These are phyloP conservation scores for Actinostola sp. DNA, from an alignment of 92 coral and sea anemone genomes.

Conservation along the genomic window DNA sequence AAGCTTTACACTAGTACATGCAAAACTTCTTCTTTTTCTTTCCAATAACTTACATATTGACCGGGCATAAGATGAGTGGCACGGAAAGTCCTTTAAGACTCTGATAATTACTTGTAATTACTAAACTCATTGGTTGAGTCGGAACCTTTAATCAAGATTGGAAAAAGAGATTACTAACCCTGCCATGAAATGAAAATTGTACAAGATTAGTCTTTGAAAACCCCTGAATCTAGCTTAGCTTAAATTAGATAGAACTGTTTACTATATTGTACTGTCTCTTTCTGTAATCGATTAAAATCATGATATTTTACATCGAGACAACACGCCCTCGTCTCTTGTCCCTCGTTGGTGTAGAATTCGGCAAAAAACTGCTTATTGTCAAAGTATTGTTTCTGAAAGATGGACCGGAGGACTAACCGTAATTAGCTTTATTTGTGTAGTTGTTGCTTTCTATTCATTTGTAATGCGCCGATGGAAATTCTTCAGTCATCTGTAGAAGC, in stretches of 20 bases:
- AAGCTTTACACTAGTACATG: too few species aligned
- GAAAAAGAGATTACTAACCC: conserved; percentile 45
- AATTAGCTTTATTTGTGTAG: conserved; percentile 58
- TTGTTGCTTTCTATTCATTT: conserved; percentile 48
- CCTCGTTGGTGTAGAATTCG: too few species aligned
- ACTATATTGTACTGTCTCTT: conserved; percentile 6
- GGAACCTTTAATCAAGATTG: conserved; percentile 64
- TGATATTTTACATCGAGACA: background rate
- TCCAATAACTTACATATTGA: background rate
- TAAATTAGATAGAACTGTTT: conserved; percentile 29
- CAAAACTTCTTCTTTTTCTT: too few species aligned
- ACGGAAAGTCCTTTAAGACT: conserved; percentile 38
- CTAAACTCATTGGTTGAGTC: conserved; percentile 61
- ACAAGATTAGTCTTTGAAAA: conserved; percentile 38
- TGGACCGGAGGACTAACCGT: conserved; percentile 45
- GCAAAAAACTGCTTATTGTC: too few species aligned
- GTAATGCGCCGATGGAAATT: conserved; percentile 46
- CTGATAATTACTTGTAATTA: conserved; percentile 74
- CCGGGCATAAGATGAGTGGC: background rate
- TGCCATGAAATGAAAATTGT: conserved; percentile 47
- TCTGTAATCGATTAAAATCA: background rate
- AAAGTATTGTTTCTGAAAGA: background rate
- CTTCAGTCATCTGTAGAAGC: conserved; percentile 61
- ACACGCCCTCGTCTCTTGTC: background rate
- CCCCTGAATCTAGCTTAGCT: conserved; percentile 10